phyloP scores from a whole-genome alignment of 2,113 vertebrate genomes.

The Anhinga rufa region DNA sequence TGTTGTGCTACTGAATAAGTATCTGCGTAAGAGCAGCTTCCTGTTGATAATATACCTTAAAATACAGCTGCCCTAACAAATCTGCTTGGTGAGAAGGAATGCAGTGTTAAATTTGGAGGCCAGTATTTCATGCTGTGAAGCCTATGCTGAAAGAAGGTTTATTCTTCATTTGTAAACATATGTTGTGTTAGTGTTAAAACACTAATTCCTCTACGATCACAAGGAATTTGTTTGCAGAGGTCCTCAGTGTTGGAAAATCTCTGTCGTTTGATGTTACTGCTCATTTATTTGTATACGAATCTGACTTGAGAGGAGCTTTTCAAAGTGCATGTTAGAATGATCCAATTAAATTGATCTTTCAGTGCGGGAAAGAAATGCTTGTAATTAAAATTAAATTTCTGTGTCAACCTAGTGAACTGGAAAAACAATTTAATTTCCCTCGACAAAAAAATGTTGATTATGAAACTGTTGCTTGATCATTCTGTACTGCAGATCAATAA shows the following conservation, averaged over 20 bases:
- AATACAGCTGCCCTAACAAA: constrained; percentile 7
- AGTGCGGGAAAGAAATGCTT: neutral
- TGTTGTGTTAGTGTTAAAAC: neutral
- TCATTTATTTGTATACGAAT: neutral
- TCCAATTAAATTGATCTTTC: neutral
- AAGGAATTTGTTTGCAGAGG: constrained; percentile 7
- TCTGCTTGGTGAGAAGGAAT: neutral
- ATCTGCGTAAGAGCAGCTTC: constrained; percentile 26
- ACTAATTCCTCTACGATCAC: neutral
- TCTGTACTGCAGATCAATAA: constrained; percentile 47
- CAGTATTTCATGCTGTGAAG: constrained; percentile 51
- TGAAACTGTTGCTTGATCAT: constrained; percentile 2
- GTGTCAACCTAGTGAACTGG: constrained; percentile 4
- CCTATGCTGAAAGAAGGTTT: constrained; percentile 13
- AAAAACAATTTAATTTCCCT: constrained; percentile 14
- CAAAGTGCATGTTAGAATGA: neutral
- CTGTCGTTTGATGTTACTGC: neutral
- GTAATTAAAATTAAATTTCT: neutral
- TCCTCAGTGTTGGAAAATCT: constrained; percentile 5
- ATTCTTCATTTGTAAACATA: neutral
- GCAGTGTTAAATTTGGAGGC: constrained; percentile 43
- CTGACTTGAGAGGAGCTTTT: constrained; percentile 23
- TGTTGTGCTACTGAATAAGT: neutral
- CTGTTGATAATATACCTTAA: constrained; percentile 2
- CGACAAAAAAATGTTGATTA: neutral